These are phyloP conservation scores for Atherix ibis DNA, from an alignment of 2,888 invertebrate species.

Conservation along the genomic window DNA sequence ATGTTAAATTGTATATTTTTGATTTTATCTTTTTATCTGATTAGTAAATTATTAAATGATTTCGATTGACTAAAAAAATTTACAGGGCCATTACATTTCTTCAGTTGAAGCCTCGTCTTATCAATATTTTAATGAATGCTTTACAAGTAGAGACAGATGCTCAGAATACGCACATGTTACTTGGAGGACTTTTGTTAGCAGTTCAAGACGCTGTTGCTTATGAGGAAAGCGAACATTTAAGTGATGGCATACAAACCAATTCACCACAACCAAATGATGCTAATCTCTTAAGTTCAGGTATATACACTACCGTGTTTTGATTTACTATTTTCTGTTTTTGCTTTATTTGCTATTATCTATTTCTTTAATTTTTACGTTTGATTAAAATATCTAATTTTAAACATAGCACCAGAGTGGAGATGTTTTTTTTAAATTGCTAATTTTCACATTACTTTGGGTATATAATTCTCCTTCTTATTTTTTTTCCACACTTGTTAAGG, in stretches of 20 bases:
- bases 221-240: slow-evolving; percentile 51
- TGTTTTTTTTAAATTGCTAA: too few species aligned
- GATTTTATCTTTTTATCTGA: slow-evolving; percentile 1
- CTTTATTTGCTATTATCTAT: too few species aligned
- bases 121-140: slow-evolving; percentile 69
- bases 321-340: background rate
- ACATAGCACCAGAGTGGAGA: too few species aligned
- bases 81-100: slow-evolving; percentile 40
- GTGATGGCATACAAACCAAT: slow-evolving; percentile 37
- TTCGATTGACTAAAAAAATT: slow-evolving; percentile 4
- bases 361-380: too few species aligned
- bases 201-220: slow-evolving; percentile 66
- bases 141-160: slow-evolving; percentile 73
- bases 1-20: too few species aligned
- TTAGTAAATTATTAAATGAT: background rate
- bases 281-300: slow-evolving; percentile 57
- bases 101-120: slow-evolving; percentile 55
- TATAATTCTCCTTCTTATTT: too few species aligned
- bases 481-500: too few species aligned
- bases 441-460: too few species aligned
- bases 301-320: too few species aligned
- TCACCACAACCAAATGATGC: slow-evolving; percentile 28
- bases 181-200: slow-evolving; percentile 61
- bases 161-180: slow-evolving; percentile 71
- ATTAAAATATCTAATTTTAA: too few species aligned